These are phyloP conservation scores for Eremobia ochroleuca DNA, from an alignment of 2,888 invertebrate species.

Conservation along the genomic window DNA sequence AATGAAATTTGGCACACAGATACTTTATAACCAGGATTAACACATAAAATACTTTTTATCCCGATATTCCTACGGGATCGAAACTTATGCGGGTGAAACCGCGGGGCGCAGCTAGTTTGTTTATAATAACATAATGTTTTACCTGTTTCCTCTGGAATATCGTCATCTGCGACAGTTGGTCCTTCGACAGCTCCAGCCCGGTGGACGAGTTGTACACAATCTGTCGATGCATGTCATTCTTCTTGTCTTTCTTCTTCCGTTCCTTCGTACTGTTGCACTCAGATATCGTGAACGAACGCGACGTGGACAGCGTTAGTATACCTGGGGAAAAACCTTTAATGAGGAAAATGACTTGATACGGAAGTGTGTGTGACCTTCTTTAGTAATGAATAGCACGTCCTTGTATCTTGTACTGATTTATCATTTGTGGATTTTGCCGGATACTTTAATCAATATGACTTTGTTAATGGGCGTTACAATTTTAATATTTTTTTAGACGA, in stretches of 20 bases:
- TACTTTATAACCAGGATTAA: no score
- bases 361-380: constrained; percentile 29
- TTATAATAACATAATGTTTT: not conserved
- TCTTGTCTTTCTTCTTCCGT: constrained; percentile 82
- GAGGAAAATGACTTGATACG: constrained; percentile 45
- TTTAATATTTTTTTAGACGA: constrained; percentile 1
- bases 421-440: constrained; percentile 6
- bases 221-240: constrained; percentile 83
- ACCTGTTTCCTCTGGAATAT: constrained; percentile 95
- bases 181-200: constrained; percentile 92
- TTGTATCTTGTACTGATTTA: constrained; percentile 24
- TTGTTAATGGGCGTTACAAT: not conserved
- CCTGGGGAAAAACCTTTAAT: constrained; percentile 71
- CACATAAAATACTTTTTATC: no score
- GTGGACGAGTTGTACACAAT: constrained; percentile 91
- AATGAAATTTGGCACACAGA: no score
- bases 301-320: constrained; percentile 80
- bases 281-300: constrained; percentile 86
- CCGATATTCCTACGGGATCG: no score
- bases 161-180: constrained; percentile 93
- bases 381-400: constrained; percentile 12
- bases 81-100: no score
- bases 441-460: constrained; percentile 1
- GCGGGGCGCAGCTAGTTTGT: no score
- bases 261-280: constrained; percentile 81